These are phyloP conservation scores for Druon quercuslanigerum DNA, from an alignment of 1,140 invertebrate species.

Conservation along the genomic window DNA sequence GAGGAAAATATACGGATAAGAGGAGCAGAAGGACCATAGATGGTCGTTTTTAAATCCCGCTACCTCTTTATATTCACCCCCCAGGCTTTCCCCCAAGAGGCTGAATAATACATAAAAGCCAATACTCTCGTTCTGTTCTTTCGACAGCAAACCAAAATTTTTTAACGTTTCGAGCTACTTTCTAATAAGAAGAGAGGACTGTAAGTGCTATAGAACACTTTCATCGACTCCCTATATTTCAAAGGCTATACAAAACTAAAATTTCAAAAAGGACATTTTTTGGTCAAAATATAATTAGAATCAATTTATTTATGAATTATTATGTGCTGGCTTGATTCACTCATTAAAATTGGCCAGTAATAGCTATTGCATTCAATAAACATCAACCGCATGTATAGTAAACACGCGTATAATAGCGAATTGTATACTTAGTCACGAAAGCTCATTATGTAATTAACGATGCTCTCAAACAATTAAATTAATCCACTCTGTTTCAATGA, in stretches of 20 bases:
- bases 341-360: no score
- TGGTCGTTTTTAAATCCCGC: slow-evolving; percentile 25
- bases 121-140: slow-evolving; percentile 16
- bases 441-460: slow-evolving; percentile 17
- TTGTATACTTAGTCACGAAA: slow-evolving; percentile 10
- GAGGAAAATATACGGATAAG: slow-evolving; percentile 10
- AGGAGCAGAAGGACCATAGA: slow-evolving; percentile 19
- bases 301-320: no score
- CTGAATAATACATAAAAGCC: slow-evolving; percentile 22
- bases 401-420: neutral
- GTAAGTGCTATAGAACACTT: neutral
- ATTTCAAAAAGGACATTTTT: no score
- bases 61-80: slow-evolving; percentile 17
- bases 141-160: slow-evolving; percentile 12
- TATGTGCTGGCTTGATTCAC: no score
- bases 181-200: neutral
- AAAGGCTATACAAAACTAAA: neutral
- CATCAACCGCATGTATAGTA: neutral
- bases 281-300: no score
- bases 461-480: neutral
- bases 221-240: neutral
- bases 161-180: neutral
- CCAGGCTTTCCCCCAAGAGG: neutral
- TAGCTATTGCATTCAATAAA: no score
- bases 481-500: neutral